A percentile compares a stretch with the other conserved stretches of the same genome.
phyloP scores from a whole-genome alignment of 2,797 vertebrate genomes.

The Cryptoblepharus egeriae region DNA sequence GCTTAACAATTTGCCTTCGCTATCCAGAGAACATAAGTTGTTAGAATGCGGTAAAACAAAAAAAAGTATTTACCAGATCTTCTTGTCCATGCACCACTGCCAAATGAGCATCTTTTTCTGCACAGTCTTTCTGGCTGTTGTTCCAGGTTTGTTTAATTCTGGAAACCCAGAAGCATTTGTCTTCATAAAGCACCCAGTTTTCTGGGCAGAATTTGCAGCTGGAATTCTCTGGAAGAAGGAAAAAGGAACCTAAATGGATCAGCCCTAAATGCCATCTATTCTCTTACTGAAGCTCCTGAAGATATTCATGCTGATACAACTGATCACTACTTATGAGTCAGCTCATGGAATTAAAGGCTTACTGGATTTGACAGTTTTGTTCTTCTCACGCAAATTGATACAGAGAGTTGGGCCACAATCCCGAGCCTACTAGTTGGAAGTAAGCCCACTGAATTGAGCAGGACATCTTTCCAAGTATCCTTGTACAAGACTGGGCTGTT shows the following conservation, averaged over 20 bases:
- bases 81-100: neutral
- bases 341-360: neutral
- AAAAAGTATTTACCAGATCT: constrained; percentile 7
- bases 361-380: neutral
- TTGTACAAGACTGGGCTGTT: too few relatives aligned
- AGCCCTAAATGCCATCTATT: neutral
- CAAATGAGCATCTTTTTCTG: neutral
- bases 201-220: constrained; percentile 3
- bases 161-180: constrained; percentile 23
- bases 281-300: neutral
- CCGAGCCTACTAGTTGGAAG: too few relatives aligned
- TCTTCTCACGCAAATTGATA: neutral
- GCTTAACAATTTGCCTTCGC: too few relatives aligned
- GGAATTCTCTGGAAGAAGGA: neutral
- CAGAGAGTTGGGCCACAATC: neutral
- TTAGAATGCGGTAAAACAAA: too few relatives aligned
- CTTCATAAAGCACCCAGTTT: neutral
- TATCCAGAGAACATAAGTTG: too few relatives aligned
- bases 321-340: neutral
- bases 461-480: too few relatives aligned
- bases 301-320: neutral
- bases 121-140: neutral
- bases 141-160: constrained; percentile 13
- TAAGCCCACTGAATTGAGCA: too few relatives aligned
- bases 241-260: neutral